phyloP scores from a whole-genome alignment of 2,888 invertebrate species.

The Eilema griseolum region DNA sequence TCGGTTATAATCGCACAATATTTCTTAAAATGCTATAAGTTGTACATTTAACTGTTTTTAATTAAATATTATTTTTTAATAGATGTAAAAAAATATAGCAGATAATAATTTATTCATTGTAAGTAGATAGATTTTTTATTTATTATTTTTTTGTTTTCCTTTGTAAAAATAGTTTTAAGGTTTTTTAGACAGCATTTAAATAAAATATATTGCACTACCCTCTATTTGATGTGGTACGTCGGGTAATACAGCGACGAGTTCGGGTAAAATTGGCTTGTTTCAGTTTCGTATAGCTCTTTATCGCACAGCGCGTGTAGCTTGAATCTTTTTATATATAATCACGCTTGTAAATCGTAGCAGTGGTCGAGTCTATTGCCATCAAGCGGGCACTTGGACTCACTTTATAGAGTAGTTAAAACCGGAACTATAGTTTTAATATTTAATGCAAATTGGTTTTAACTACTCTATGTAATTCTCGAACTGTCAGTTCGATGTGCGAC shows the following conservation, averaged over 20 bases:
- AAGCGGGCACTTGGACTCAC: too few relatives aligned
- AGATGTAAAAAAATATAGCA: conserved; percentile 35
- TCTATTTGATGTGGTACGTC: neutral
- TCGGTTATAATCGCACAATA: conserved; percentile 48
- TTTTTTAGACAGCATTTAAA: conserved; percentile 60
- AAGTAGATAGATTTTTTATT: conserved; percentile 54
- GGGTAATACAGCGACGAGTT: neutral
- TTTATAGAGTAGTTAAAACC: neutral
- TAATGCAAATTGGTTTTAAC: neutral
- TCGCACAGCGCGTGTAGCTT: neutral
- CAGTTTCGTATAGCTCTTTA: neutral
- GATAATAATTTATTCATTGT: conserved; percentile 54
- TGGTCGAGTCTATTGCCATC: too few relatives aligned
- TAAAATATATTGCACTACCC: conserved; percentile 32
- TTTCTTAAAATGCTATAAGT: conserved; percentile 36
- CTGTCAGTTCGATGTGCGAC: neutral
- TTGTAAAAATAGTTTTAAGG: conserved; percentile 55
- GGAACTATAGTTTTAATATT: neutral
- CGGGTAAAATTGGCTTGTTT: neutral
- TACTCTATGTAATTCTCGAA: neutral
- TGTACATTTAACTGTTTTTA: conserved; percentile 50
- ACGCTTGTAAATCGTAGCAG: too few relatives aligned
- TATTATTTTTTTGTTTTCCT: conserved; percentile 49
- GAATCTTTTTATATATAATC: neutral
- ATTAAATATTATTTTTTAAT: conserved; percentile 41